Conservation (phyloP, 2,797 vertebrate genomes). For the Eutrigla gurnardus region DNA sequence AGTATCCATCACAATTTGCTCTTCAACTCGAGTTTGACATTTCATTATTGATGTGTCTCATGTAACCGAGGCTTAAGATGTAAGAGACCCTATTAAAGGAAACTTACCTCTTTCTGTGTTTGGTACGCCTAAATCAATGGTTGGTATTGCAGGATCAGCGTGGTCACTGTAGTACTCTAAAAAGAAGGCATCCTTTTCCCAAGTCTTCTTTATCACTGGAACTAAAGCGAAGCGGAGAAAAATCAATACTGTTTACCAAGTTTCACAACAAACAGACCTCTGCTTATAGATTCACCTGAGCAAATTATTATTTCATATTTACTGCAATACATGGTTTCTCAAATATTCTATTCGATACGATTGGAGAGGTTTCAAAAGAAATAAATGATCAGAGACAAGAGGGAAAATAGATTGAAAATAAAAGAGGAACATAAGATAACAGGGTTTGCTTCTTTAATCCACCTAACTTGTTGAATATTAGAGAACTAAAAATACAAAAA, state of each 20-base stretch:
- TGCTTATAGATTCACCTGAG: slow-evolving; percentile 6
- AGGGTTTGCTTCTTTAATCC: slow-evolving; percentile 3
- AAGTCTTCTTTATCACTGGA: slow-evolving; percentile 96
- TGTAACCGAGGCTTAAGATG: too few relatives aligned
- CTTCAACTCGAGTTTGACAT: slow-evolving; percentile 28
- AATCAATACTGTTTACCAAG: slow-evolving; percentile 39
- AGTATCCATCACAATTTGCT: not conserved
- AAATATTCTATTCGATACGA: slow-evolving; percentile 16
- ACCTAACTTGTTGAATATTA: slow-evolving; percentile 7
- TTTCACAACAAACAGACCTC: slow-evolving; percentile 36
- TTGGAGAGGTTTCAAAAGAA: not conserved
- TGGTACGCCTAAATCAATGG: slow-evolving; percentile 91
- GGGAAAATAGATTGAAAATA: not conserved
- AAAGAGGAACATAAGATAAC: not conserved
- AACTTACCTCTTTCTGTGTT: slow-evolving; percentile 95
- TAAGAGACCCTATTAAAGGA: not conserved
- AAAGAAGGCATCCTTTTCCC: slow-evolving; percentile 89
- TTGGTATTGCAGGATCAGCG: slow-evolving; percentile 90
- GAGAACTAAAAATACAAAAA: not conserved
- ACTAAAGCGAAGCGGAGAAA: slow-evolving; percentile 79
- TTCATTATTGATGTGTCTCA: slow-evolving; percentile 12
- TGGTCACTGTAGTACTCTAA: slow-evolving; percentile 96
- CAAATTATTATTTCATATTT: slow-evolving; percentile 20
- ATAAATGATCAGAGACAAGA: not conserved
- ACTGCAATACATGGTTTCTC: not conserved